Evolutionary conservation across 1,140 invertebrate genomes (phyloP), one percentile per base, ranked within the genome.

Genomic region (Anoplolepis gracilipes): DNA sequence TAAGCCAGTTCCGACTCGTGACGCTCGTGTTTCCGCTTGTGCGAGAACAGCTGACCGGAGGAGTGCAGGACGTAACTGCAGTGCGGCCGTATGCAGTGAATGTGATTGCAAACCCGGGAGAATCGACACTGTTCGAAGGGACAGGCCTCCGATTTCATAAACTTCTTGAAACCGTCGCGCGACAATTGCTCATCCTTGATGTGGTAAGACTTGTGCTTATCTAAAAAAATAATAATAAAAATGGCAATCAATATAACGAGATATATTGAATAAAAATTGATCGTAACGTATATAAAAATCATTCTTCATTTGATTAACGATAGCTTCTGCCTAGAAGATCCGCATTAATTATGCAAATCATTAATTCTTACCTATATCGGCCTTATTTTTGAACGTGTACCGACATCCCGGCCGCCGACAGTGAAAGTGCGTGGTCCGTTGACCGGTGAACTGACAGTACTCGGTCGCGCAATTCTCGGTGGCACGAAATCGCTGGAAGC

Each of bases 181-280:
- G 97, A 97, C 46, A 99, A 95, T 90, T 99, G 98, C 92, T 99
- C 98, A 94, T 99, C 99, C 95, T 99, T 99, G 90, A 99, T 98
- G 94, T 99, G 99, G 92, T 99, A 99, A 0, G 98, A 98, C 94
- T 99, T 99, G 96, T 99, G 99, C 96, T 99, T 99, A 95, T 99
- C 99, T 99, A 95, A 36, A 87, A 81, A 39, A 65, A 59, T 22
- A 16, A 30, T 19, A 28, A 11, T n/a, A 33, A 49, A 28, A 19
- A 16, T 28, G 33, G 73, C 33, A 16, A 53, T 53, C 0, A 70
- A 57, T 59, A 6, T 69, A 79, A 72, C 6, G n/a, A 19, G 13
- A 22, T 39, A n/a, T 8, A 16, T 72, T 36, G 11, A 8, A 6
- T 49, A 42, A 55, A 30, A 82, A 46, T 72, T 33, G 33, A 81